These are phyloP conservation scores for Engraulis encrasicolus DNA, from an alignment of 2,113 vertebrate genomes.

Conservation along the genomic window DNA sequence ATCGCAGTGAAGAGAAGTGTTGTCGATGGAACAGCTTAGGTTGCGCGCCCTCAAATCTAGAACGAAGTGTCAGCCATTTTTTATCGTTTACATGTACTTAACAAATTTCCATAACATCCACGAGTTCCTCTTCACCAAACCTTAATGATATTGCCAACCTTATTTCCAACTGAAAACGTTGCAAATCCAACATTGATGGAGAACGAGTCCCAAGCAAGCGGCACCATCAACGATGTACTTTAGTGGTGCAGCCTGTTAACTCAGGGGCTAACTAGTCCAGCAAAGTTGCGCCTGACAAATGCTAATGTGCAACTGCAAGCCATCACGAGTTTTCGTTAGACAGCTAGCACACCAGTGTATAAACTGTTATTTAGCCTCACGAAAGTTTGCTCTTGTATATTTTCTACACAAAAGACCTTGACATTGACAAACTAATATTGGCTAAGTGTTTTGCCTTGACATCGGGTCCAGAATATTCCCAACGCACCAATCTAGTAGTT, in stretches of 20 bases:
- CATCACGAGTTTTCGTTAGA: background rate
- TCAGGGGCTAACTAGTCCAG: slow-evolving; percentile 40
- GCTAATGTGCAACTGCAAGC: slow-evolving; percentile 50
- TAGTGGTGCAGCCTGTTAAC: slow-evolving; percentile 59
- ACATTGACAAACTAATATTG: slow-evolving; percentile 15
- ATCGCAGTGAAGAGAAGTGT: slow-evolving; percentile 42
- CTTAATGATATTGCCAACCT: background rate
- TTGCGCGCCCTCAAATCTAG: slow-evolving; percentile 64
- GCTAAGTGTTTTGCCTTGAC: background rate
- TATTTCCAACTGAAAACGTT: background rate
- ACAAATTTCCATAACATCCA: slow-evolving; percentile 32
- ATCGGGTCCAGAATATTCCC: background rate
- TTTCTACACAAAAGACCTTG: slow-evolving; percentile 21
- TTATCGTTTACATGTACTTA: slow-evolving; percentile 68
- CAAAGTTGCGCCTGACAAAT: slow-evolving; percentile 50
- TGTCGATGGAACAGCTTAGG: slow-evolving; percentile 50
- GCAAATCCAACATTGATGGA: background rate
- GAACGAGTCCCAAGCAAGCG: slow-evolving; percentile 4
- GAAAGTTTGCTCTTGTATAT: slow-evolving; percentile 1
- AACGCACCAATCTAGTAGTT: background rate
- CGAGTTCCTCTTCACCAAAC: background rate
- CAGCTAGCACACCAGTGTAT: background rate
- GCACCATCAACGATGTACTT: slow-evolving; percentile 5
- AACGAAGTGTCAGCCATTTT: slow-evolving; percentile 83
- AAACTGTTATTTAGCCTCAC: background rate